Evolutionary conservation across 2,797 vertebrate species (phyloP), one percentile per base, ranked within the genome.

Genomic region (Sebastes diploproa): DNA sequence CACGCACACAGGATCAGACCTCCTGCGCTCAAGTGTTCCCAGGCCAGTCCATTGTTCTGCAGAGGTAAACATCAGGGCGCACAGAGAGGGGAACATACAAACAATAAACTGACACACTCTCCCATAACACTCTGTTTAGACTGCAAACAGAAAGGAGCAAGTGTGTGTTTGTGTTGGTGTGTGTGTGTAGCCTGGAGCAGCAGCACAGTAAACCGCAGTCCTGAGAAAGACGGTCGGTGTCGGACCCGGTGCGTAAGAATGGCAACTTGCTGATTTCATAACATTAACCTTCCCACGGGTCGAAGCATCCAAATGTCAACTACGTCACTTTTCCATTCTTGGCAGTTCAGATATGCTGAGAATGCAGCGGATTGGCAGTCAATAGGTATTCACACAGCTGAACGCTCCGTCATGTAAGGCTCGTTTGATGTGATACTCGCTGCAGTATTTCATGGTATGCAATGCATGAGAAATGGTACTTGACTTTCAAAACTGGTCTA

Each of bases 101-200:
- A 91, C 93, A 91, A 88, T 89, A 89, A 83, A 90, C 87, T 79
- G 82, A 92, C 91, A 85, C 87, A 87, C 89, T 89, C 87, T 86
- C 81, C 84, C 5, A 32, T 86, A 82, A 89, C 82, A 73, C 84
- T 87, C 42, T 94, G 85, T 94, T 93, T 93, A 88, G 85, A 93
- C 87, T 92, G 91, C 84, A 91, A 93, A 93, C 88, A 92, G 78
- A 86, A 86, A 86, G 50, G 76, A 87, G 32, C 52, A 61, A 77
- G 78, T 64, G 78, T 82, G 80, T 62, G 42, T 75, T 61, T 70
- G 72, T 84, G 20, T 84, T n/a, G 38, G 38, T 69, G 38, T 75
- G 54, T 75, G 54, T 75, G 14, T 72, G 59, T 59, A 62, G 29
- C 30, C 60, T 52, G 32, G 38, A 34, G 61, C 72, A 34, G 61